Evolutionary conservation across 2,888 invertebrate species (phyloP), one percentile per base, ranked within the genome.

Genomic region (Caenorhabditis sp.): DNA sequence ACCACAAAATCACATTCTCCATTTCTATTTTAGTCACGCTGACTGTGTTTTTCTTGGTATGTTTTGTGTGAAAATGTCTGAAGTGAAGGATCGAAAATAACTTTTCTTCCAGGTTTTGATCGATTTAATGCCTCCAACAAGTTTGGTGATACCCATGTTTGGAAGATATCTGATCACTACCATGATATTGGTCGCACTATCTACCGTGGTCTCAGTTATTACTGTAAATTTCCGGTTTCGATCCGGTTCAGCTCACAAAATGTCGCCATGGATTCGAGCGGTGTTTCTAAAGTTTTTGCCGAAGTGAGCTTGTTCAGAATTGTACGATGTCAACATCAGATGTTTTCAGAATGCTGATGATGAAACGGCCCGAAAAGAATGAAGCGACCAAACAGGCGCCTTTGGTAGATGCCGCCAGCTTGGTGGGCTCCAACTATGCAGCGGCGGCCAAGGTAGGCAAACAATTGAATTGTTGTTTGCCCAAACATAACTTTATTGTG

Each of bases 1-100:
- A 89, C 63, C 88, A 89, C 78, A 89, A 89, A 71, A 89, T 89
- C 68, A 89, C 89, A 2, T 89, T 89, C 68, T 88, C 89, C 32
- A 89, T 89, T 43, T 87, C 86, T 20, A 88, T 89, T 80, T 82
- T 89, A 45, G 89, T 89, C 68, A 88, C 89, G 15, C 70, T 89
- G 45, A 89, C 88, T 76, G 88, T 89, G 52, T 89, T 89, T 71
- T 89, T 89, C 82, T 86, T 89, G 86, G 89, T 89, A 15, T 70
- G 83, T 61, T 58, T 55, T 17, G 35, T n/a, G n/a, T n/a, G 15
- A 6, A 50, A 30, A 26, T 50, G 7, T 41, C 71, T 13, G 50
- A 30, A 11, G 20, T 6, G 20, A 6, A n/a, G 6, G 4, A 30
- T n/a, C 35, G 3, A 9, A 24, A 39, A 43, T 20, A n/a, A n/a